Evolutionary conservation across 2,888 invertebrate genomes (phyloP).

Genomic region (Agelastica alni): DNA sequence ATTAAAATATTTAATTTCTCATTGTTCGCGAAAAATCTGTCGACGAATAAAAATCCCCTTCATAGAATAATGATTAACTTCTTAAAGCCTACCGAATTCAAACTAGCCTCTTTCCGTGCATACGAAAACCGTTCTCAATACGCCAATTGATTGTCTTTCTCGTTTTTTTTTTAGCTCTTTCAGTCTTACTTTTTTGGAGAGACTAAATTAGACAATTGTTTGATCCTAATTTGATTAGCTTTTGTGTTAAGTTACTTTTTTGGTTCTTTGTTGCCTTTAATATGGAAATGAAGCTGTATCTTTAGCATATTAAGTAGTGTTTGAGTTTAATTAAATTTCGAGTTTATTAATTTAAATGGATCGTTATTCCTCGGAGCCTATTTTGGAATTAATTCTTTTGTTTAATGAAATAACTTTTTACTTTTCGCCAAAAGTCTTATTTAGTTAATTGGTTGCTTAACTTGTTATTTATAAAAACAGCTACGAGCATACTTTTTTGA

Average conservation of each 20-base stretch:
- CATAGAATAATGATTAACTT: slow-evolving; percentile 43
- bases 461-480: no score
- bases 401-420: slow-evolving; percentile 4
- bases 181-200: slow-evolving; percentile 36
- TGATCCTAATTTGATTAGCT: slow-evolving; percentile 54
- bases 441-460: no score
- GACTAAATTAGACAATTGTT: slow-evolving; percentile 55
- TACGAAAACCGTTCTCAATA: slow-evolving; percentile 36
- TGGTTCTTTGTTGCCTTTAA: slow-evolving; percentile 42
- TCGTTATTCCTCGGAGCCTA: slow-evolving; percentile 9
- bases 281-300: slow-evolving; percentile 45
- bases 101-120: slow-evolving; percentile 33
- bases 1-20: slow-evolving; percentile 48
- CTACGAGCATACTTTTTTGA: no score
- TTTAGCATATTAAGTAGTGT: slow-evolving; percentile 47
- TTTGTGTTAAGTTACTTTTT: slow-evolving; percentile 46
- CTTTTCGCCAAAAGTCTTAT: no score
- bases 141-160: slow-evolving; percentile 45
- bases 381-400: slow-evolving; percentile 8
- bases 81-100: slow-evolving; percentile 42
- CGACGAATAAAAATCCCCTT: slow-evolving; percentile 27
- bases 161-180: slow-evolving; percentile 27
- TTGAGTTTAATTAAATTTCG: slow-evolving; percentile 37
- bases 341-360: slow-evolving; percentile 28
- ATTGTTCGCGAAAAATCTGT: slow-evolving; percentile 32